These are phyloP conservation scores for Ranitomeya imitator DNA, from an alignment of 2,113 vertebrate species.

Conservation along the genomic window DNA sequence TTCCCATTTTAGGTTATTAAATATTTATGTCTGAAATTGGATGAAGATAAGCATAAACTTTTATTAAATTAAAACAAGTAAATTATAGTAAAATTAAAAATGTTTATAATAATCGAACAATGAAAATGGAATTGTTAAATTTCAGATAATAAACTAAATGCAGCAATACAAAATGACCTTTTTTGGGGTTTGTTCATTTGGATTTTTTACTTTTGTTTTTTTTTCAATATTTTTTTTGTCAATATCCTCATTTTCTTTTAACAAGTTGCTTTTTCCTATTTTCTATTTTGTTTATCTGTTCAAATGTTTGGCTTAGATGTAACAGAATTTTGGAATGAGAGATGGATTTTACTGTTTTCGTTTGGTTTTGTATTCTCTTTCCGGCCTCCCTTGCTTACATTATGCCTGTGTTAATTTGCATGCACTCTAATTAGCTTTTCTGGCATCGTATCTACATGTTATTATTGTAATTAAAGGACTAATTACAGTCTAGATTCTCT, in stretches of 20 bases:
- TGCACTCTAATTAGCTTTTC: conserved; percentile 17
- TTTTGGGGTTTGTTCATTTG: too few species aligned
- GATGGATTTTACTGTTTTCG: background rate
- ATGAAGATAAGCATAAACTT: too few species aligned
- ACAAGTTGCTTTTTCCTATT: background rate
- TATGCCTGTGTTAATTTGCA: conserved; percentile 39
- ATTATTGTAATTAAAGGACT: conserved; percentile 37
- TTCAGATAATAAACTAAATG: too few species aligned
- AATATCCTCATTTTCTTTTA: background rate
- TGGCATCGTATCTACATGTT: conserved; percentile 15
- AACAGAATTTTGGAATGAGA: conserved; percentile 5
- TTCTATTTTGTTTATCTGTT: background rate
- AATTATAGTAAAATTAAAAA: too few species aligned
- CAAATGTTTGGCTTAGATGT: conserved; percentile 17
- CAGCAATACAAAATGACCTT: too few species aligned
- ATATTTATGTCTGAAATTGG: too few species aligned
- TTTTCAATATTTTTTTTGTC: background rate
- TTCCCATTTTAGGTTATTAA: too few species aligned
- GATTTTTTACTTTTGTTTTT: background rate
- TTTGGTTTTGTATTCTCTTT: conserved; percentile 18
- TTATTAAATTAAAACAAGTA: too few species aligned
- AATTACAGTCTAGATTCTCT: conserved; percentile 30
- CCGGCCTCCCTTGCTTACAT: background rate
- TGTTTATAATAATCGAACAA: too few species aligned
- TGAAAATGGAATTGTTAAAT: too few species aligned